phyloP scores from a whole-genome alignment of 2,888 invertebrate species.

The Vanessa cardui region DNA sequence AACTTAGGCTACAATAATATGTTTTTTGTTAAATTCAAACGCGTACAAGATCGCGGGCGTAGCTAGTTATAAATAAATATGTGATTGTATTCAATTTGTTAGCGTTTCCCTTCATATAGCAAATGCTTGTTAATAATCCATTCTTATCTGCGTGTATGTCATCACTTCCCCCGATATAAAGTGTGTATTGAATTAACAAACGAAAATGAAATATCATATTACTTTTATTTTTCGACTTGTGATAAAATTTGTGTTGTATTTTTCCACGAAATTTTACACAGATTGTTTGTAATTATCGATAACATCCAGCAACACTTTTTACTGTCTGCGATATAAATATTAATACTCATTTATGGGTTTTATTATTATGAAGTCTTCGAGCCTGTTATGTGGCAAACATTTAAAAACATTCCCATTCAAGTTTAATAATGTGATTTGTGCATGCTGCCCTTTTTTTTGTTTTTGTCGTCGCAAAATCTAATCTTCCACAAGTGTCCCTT shows the following conservation, averaged over 20 bases:
- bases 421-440: background rate
- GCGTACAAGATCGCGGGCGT: too few species aligned
- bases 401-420: background rate
- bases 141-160: conserved; percentile 31
- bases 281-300: conserved; percentile 26
- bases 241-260: conserved; percentile 24
- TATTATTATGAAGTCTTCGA: background rate
- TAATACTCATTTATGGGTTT: conserved; percentile 2
- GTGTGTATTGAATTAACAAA: conserved; percentile 28
- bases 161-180: conserved; percentile 32
- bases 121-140: conserved; percentile 23
- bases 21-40: too few species aligned
- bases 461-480: background rate
- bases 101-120: background rate
- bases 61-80: too few species aligned
- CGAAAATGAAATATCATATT: conserved; percentile 26
- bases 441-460: background rate
- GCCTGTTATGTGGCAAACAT: background rate
- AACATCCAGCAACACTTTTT: conserved; percentile 19
- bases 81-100: conserved; percentile 3
- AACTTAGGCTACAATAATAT: too few species aligned
- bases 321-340: background rate
- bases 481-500: conserved; percentile 18
- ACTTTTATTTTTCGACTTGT: conserved; percentile 22
- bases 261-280: conserved; percentile 18